Evolutionary conservation across 1,140 invertebrate species (phyloP), one percentile per base, ranked within the genome.

Genomic region (Drosophila teissieri): DNA sequence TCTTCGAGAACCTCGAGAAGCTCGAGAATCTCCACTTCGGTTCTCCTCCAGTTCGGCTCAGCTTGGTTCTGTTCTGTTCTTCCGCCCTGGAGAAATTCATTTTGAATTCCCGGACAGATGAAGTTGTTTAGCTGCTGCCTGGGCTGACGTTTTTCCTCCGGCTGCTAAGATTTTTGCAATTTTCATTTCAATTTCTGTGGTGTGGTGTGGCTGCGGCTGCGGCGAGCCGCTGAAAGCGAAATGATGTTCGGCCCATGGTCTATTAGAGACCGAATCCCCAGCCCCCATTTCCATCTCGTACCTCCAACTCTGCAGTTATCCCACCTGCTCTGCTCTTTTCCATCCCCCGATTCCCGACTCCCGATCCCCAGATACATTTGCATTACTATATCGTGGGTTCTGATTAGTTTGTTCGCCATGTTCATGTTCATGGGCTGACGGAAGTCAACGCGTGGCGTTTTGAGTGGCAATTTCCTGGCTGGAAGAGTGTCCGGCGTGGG

Each of bases 141-240:
- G 55, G 72, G 48, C 72, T 49, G 64, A 45, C 56, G 54, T 60
- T 73, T 77, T 88, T 80, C 62, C 73, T 53, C 40, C 27, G 48
- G 15, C 42, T 37, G 27, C 42, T 57, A 58, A 19, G 63, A 51
- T 78, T 83, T 67, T 86, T 78, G 84, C 69, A 84, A 90, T 89
- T 89, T 89, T 89, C 77, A 89, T 89, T 88, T 88, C 84, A 84
- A 89, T 88, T 89, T 89, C 77, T 84, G 80, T 83, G 75, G 61
- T 62, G 49, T 74, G 60, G 48, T 68, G 61, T 36, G 64, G 64
- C 64, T 62, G 49, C 69, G 60, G 48, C 64, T 68, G 61, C 45
- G 64, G 64, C 64, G 57, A 70, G 74, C 74, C 64, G 84, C 84
- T 89, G 84, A 89, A 89, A 89, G 84, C 73, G 84, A 89, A 89